A percentile compares a stretch with the other conserved stretches of the same genome.
Evolutionary conservation across 2,888 invertebrate genomes (phyloP).

Genomic region (Calameuta filiformis): DNA sequence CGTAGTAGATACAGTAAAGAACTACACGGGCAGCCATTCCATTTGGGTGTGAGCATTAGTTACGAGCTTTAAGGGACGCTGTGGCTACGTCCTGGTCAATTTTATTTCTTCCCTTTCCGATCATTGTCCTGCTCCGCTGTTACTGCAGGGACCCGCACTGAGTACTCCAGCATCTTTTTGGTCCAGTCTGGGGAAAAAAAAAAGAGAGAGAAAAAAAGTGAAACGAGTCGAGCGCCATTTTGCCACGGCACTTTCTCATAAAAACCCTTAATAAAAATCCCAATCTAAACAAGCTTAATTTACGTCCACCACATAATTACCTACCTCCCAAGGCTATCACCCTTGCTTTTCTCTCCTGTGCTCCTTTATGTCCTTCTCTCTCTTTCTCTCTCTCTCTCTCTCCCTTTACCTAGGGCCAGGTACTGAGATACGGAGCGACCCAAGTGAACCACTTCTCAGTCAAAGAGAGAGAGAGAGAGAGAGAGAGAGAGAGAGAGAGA

Average conservation of each 20-base stretch:
- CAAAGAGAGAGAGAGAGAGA: conserved; percentile 11
- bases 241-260: conserved; percentile 54
- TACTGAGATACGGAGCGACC: background rate
- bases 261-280: conserved; percentile 66
- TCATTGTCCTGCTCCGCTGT: background rate
- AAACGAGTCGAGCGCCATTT: conserved; percentile 51
- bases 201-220: background rate
- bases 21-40: background rate
- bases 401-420: background rate
- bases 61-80: conserved; percentile 51
- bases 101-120: background rate
- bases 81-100: conserved; percentile 5
- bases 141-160: background rate
- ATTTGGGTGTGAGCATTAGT: conserved; percentile 46
- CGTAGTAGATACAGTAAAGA: background rate
- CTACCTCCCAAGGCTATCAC: conserved; percentile 53
- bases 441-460: conserved; percentile 4
- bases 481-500: conserved; percentile 4
- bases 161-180: background rate
- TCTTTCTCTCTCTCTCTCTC: background rate
- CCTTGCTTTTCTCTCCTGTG: background rate
- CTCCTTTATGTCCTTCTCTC: background rate
- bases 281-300: conserved; percentile 67
- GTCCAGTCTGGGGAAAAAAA: background rate
- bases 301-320: conserved; percentile 67